These are phyloP conservation scores for Apoda limacodes DNA, from an alignment of 2,888 invertebrate genomes.

Conservation along the genomic window DNA sequence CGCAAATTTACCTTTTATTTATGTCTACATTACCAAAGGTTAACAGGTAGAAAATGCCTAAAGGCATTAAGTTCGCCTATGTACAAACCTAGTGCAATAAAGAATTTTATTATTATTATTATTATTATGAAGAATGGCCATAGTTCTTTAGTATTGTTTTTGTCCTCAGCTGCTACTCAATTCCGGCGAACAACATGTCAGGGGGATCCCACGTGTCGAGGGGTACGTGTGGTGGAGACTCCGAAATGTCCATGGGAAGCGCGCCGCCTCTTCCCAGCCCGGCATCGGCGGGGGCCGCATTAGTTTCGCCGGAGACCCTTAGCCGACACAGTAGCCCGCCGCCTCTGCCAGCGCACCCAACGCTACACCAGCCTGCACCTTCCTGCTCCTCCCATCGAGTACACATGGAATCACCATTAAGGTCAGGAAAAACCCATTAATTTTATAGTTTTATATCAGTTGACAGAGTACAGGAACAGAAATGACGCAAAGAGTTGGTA, in stretches of 20 bases:
- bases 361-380: constrained; percentile 56
- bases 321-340: constrained; percentile 74
- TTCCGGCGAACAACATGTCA: constrained; percentile 74
- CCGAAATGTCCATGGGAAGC: constrained; percentile 60
- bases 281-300: constrained; percentile 78
- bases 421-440: too few relatives aligned
- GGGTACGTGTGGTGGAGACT: constrained; percentile 55
- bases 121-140: not conserved
- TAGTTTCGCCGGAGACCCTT: constrained; percentile 81
- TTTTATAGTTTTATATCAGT: too few relatives aligned
- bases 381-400: constrained; percentile 67
- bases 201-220: constrained; percentile 71
- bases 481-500: too few relatives aligned
- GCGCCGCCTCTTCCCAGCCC: constrained; percentile 78
- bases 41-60: too few relatives aligned
- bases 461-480: too few relatives aligned
- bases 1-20: too few relatives aligned
- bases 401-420: constrained; percentile 65
- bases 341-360: constrained; percentile 66
- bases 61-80: not conserved
- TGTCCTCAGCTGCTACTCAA: constrained; percentile 72
- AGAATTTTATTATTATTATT: too few relatives aligned
- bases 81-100: too few relatives aligned
- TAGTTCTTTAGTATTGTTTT: constrained; percentile 27
- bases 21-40: too few relatives aligned